Percentiles rank a stretch among this genome's conserved stretches.
Conservation (phyloP, 1,140 invertebrate genomes). For the Caenorhabditis latens region DNA sequence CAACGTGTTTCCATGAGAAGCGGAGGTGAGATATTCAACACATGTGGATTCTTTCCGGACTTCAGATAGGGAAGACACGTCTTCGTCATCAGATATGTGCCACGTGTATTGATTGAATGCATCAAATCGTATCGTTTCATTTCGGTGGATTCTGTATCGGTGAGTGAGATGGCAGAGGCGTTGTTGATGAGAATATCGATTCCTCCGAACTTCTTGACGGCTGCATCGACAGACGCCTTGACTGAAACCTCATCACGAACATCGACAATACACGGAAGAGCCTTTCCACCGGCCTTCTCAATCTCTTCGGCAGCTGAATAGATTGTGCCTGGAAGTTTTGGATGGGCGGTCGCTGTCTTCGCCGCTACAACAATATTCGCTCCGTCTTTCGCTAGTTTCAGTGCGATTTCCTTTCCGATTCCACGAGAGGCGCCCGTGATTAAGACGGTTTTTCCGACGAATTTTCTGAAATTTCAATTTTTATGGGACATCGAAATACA, state of each 20-base stretch:
- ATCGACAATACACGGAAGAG: constrained; percentile 92
- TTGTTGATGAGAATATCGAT: constrained; percentile 87
- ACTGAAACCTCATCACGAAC: constrained; percentile 90
- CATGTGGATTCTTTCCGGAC: constrained; percentile 92
- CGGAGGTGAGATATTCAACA: constrained; percentile 94
- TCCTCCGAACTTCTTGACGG: constrained; percentile 92
- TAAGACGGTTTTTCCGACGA: constrained; percentile 91
- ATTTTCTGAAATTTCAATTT: constrained; percentile 82
- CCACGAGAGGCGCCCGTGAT: constrained; percentile 96
- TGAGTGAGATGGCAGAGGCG: constrained; percentile 81
- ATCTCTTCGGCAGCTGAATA: constrained; percentile 95
- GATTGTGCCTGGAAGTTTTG: constrained; percentile 97
- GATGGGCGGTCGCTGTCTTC: constrained; percentile 82
- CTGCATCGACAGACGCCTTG: constrained; percentile 86
- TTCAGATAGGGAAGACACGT: constrained; percentile 89
- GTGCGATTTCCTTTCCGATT: constrained; percentile 95
- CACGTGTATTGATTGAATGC: constrained; percentile 90
- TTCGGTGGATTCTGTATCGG: constrained; percentile 86
- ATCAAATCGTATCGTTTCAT: constrained; percentile 97
- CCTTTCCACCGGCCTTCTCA: constrained; percentile 82
- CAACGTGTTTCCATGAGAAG: constrained; percentile 89
- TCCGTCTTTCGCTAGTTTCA: constrained; percentile 89
- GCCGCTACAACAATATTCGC: constrained; percentile 71
- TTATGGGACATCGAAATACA: too few species aligned
- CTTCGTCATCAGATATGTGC: constrained; percentile 93